phyloP scores from a whole-genome alignment of 2,888 invertebrate genomes.

The Ormia ochracea region DNA sequence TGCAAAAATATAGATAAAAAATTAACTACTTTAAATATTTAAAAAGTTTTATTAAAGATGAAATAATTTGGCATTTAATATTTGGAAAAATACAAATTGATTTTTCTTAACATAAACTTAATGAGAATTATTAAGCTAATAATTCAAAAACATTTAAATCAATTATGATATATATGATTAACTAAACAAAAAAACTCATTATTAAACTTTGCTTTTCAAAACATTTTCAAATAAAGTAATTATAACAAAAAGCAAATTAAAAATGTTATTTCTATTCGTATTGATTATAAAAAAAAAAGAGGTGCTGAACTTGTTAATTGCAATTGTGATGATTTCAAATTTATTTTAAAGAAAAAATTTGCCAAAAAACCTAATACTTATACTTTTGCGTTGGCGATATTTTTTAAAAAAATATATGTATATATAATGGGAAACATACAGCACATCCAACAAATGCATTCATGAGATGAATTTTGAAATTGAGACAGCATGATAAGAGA shows the following conservation, averaged over 20 bases:
- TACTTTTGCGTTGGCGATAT: neutral
- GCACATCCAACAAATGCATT: conserved; percentile 25
- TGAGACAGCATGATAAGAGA: neutral
- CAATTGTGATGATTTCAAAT: neutral
- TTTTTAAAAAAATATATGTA: conserved; percentile 4
- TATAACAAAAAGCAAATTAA: conserved; percentile 54
- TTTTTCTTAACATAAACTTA: conserved; percentile 38
- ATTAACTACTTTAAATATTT: neutral
- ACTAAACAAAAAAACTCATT: conserved; percentile 50
- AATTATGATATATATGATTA: conserved; percentile 3
- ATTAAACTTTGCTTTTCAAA: conserved; percentile 58
- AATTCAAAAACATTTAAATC: conserved; percentile 15
- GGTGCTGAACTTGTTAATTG: conserved; percentile 1
- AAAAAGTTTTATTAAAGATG: neutral
- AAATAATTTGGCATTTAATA: neutral
- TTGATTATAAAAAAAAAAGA: neutral
- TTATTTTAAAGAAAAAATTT: neutral
- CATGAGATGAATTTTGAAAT: conserved; percentile 25
- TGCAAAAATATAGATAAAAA: too few species aligned
- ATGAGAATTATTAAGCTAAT: conserved; percentile 4
- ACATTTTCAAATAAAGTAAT: conserved; percentile 15
- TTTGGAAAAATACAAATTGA: neutral
- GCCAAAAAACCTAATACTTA: too few species aligned
- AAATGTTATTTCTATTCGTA: conserved; percentile 41
- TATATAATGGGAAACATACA: conserved; percentile 11